Evolutionary conservation across 2,888 invertebrate genomes (phyloP).

Genomic region (Melanchra persicariae): DNA sequence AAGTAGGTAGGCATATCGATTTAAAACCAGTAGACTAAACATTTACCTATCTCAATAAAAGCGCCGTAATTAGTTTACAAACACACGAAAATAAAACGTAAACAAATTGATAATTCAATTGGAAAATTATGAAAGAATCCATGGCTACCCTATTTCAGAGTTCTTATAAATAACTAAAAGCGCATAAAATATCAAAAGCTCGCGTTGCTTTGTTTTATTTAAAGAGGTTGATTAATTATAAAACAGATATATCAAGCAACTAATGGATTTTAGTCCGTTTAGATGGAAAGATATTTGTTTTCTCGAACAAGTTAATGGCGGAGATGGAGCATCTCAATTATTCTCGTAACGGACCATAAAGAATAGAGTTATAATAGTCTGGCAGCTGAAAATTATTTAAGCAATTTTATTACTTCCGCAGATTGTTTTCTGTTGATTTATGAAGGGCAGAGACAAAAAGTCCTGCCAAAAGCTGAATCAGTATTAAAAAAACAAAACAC

Average conservation of each 20-base stretch:
- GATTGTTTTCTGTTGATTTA: slow-evolving; percentile 33
- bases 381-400: slow-evolving; percentile 39
- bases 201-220: slow-evolving; percentile 66
- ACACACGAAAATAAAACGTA: slow-evolving; percentile 8
- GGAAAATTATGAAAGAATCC: slow-evolving; percentile 6
- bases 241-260: slow-evolving; percentile 64
- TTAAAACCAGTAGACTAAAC: slow-evolving; percentile 26
- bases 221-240: slow-evolving; percentile 68
- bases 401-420: slow-evolving; percentile 33
- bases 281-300: slow-evolving; percentile 59
- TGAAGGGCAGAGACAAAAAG: slow-evolving; percentile 14
- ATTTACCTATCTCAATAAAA: slow-evolving; percentile 2
- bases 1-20: not conserved
- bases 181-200: slow-evolving; percentile 63
- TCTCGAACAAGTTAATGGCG: slow-evolving; percentile 43
- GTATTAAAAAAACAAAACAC: slow-evolving; percentile 13
- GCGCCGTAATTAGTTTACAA: slow-evolving; percentile 8
- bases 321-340: slow-evolving; percentile 51
- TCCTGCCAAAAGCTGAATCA: slow-evolving; percentile 6
- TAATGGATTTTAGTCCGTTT: slow-evolving; percentile 62
- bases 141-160: slow-evolving; percentile 53
- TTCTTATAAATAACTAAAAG: slow-evolving; percentile 62
- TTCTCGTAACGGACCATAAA: slow-evolving; percentile 35
- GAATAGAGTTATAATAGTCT: slow-evolving; percentile 45
- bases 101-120: slow-evolving; percentile 16